Conservation (phyloP, 2,113 vertebrate species). For the Panurus biarmicus region DNA sequence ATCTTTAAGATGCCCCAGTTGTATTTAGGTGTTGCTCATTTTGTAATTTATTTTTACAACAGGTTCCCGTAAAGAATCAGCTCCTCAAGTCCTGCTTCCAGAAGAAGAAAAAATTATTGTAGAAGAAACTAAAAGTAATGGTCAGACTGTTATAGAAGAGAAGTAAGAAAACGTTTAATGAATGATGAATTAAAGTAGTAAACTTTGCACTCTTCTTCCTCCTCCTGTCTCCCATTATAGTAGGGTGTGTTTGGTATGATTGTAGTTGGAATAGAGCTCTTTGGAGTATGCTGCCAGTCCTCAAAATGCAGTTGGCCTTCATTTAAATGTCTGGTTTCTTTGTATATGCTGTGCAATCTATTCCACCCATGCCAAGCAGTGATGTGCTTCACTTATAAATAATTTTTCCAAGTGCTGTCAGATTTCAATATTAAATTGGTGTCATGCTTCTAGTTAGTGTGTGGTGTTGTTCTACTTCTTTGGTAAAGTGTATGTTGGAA, state of each 20-base stretch:
- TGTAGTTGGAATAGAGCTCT: neutral
- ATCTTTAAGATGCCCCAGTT: neutral
- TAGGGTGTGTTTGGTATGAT: neutral
- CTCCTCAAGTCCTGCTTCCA: conserved; percentile 86
- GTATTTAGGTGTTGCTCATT: neutral
- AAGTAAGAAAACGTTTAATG: conserved; percentile 80
- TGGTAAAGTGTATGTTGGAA: neutral
- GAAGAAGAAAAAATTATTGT: conserved; percentile 88
- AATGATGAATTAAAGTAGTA: conserved; percentile 22
- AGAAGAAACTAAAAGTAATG: conserved; percentile 88
- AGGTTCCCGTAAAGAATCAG: conserved; percentile 85
- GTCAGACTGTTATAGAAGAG: conserved; percentile 87
- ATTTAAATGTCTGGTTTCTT: neutral
- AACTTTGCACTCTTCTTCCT: neutral
- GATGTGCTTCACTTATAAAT: neutral
- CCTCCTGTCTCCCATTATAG: neutral
- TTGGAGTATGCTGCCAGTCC: neutral
- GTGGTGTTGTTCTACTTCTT: fast-evolving
- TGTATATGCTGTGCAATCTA: neutral
- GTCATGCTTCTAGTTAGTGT: neutral
- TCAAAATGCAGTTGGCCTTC: neutral
- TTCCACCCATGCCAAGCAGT: neutral
- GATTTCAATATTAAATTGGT: neutral
- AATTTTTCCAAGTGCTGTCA: neutral
- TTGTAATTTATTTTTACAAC: conserved; percentile 60